A percentile compares a stretch with the other conserved stretches of the same genome.
These are phyloP conservation scores for Hymenochirus boettgeri DNA, from an alignment of 2,113 vertebrate genomes.

Conservation along the genomic window DNA sequence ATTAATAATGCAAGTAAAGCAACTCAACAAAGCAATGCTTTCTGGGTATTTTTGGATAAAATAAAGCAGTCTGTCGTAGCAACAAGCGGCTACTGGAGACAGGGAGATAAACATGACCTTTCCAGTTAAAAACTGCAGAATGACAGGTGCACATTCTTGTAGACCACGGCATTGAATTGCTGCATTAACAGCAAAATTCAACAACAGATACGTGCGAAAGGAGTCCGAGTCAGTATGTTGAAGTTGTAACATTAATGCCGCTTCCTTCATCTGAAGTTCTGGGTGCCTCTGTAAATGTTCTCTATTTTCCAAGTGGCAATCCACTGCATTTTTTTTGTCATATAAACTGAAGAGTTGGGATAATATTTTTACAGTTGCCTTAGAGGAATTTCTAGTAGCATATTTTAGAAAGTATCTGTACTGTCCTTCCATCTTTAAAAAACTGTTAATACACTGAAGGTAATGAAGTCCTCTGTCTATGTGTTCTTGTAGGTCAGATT, in stretches of 20 bases:
- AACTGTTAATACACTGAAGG: slow-evolving; percentile 48
- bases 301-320: slow-evolving; percentile 35
- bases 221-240: neutral
- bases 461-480: slow-evolving; percentile 46
- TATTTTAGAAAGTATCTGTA: slow-evolving; percentile 40
- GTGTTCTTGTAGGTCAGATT: slow-evolving; percentile 44
- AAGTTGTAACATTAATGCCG: accelerated
- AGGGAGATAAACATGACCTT: neutral
- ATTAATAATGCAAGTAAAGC: neutral
- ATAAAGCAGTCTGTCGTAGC: neutral
- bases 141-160: slow-evolving; percentile 13
- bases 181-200: slow-evolving; percentile 4
- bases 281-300: slow-evolving; percentile 22
- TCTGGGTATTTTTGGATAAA: slow-evolving; percentile 44
- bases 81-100: neutral
- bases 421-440: slow-evolving; percentile 21
- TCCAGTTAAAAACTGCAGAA: slow-evolving; percentile 35
- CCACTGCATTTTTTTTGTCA: slow-evolving; percentile 31
- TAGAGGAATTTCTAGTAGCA: slow-evolving; percentile 38
- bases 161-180: neutral
- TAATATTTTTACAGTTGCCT: slow-evolving; percentile 43
- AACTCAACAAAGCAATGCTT: slow-evolving; percentile 20
- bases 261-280: neutral
- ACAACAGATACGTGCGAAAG: neutral
- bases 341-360: slow-evolving; percentile 48